Conservation (phyloP, 2,888 invertebrate genomes). For the Erpobdella octoculata region DNA sequence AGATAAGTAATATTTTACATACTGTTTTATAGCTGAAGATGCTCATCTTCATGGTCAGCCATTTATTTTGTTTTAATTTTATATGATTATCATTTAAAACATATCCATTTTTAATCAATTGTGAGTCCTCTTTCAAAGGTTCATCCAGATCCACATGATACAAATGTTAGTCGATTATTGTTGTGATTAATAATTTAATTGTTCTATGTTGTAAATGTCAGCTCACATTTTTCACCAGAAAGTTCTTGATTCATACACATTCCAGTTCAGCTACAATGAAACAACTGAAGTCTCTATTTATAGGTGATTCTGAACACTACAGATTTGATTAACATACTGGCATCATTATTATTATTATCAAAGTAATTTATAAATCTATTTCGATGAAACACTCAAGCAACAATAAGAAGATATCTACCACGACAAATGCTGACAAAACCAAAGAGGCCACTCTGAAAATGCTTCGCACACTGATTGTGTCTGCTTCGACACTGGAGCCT, state of each 20-base stretch:
- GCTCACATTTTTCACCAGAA: background rate
- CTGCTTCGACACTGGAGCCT: slow-evolving; percentile 49
- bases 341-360: background rate
- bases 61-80: background rate
- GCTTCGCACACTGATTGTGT: slow-evolving; percentile 49
- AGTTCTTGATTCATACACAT: slow-evolving; percentile 13
- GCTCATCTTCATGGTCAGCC: slow-evolving; percentile 48
- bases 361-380: background rate
- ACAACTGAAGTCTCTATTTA: slow-evolving; percentile 6
- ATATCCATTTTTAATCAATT: background rate
- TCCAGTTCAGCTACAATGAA: slow-evolving; percentile 21
- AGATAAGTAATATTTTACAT: background rate
- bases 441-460: slow-evolving; percentile 51
- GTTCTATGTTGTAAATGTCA: background rate
- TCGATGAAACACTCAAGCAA: slow-evolving; percentile 36
- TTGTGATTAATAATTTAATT: background rate
- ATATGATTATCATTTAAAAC: background rate
- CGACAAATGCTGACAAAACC: slow-evolving; percentile 45
- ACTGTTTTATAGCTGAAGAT: slow-evolving; percentile 45
- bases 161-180: background rate
- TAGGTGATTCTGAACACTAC: background rate
- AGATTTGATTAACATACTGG: background rate
- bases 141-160: slow-evolving; percentile 12
- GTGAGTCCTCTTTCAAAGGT: slow-evolving; percentile 3
- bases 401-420: slow-evolving; percentile 45